Base-by-base conservation (phyloP, 2,888 invertebrate species). In the Hydroisotoma schaefferi region DNA sequence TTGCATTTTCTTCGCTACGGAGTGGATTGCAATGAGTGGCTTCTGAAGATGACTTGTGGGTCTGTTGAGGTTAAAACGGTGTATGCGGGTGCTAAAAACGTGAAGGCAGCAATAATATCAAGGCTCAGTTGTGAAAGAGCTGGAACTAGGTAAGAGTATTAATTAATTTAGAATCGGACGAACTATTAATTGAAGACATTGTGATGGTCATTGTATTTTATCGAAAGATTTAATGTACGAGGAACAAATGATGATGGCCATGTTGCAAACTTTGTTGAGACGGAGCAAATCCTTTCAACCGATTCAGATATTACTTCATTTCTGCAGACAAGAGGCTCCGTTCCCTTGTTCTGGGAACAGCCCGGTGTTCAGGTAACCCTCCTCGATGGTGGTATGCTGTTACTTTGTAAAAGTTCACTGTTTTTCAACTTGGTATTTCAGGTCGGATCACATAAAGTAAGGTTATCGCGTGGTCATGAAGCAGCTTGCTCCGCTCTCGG, bases 181-280 rank as follows among this genome's bases (percentile, higher is more conserved):
- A 15, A 12, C 15, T n/a, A 4, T 47, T 47, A 10, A 15, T 20
- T 4, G 29, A 49, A 27, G n/a, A 15, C 15, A 47, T 22, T 47
- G 10, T 47, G 25, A 47, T 22, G 47, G n/a, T 47, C 10, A 25
- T 27, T 49, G 18, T 23, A 6, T 22, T 44, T 20, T 44, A 44
- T 44, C 20, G 8, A 44, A 44, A 84, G 88, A 70, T 99, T 99
- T 77, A 97, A 98, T 81, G 97, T 98, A 0, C 83, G 99, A 69
- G 99, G 99, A n/a, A 91, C 90, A 68, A 98, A 99, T 79, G 99
- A 99, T 80, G 94, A 95, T 77, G 99, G 99, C 0, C 90, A 95
- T 81, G 99, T 99, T 18, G 99, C 99, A 1, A 99, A 99, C 81
- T 99, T 99, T 83, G 98, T 98, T 27, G 99, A 99, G 83, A 99